A percentile compares a stretch with the other conserved stretches of the same genome.
phyloP scores from a whole-genome alignment of 2,888 invertebrate species.

The Polyommatus iphigenia region DNA sequence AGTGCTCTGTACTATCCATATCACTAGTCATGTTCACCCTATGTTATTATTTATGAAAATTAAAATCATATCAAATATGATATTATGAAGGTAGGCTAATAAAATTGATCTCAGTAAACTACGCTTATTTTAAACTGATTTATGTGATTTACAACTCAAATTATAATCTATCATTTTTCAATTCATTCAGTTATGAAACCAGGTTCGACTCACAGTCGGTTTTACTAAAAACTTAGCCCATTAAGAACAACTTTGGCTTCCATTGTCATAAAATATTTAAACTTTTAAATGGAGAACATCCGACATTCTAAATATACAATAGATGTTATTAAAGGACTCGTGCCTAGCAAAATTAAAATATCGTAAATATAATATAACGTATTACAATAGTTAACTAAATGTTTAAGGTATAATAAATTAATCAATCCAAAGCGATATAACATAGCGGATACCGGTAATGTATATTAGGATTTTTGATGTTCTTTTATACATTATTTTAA shows the following conservation, averaged over 20 bases:
- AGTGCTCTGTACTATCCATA: no score
- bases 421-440: not conserved
- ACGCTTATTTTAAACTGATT: not conserved
- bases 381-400: slow-evolving; percentile 15
- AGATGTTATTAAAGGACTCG: not conserved
- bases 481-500: slow-evolving; percentile 28
- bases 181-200: not conserved
- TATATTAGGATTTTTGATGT: slow-evolving; percentile 28
- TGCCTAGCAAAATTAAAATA: not conserved
- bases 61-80: slow-evolving; percentile 12
- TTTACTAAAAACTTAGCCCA: not conserved
- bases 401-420: not conserved
- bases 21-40: no score
- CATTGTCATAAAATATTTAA: slow-evolving; percentile 9
- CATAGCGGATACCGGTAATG: not conserved
- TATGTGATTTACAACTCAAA: not conserved
- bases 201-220: not conserved
- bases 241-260: not conserved
- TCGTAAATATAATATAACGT: not conserved
- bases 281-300: not conserved
- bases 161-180: not conserved
- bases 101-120: not conserved
- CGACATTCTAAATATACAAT: slow-evolving; percentile 17
- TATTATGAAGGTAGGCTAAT: not conserved
- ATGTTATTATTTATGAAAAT: not conserved